Evolutionary conservation across 1,140 invertebrate genomes (phyloP), one percentile per base, ranked within the genome.

Genomic region (Caenorhabditis remanei): DNA sequence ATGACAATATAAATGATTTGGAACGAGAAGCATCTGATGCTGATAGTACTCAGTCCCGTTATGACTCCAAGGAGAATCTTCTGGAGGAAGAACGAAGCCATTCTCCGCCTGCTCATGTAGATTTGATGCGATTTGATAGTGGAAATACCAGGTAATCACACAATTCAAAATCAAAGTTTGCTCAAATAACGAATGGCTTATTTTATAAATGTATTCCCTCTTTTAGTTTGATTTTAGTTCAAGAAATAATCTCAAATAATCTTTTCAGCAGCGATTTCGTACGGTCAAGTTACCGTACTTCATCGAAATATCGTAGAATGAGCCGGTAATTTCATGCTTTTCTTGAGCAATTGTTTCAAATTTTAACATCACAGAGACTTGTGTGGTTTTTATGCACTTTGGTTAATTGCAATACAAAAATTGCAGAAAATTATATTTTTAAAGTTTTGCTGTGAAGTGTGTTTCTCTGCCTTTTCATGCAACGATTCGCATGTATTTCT

Each of bases 11-110:
- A 13, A 58, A 84, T 43, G 83, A 84, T 61, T 41, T 84, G 83
- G 83, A 84, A 46, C 61, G 83, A 41, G 79, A 56, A 8, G 87
- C 87, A 9, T 88, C 87, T 40, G 87, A 88, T 46, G 87, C 87
- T 13, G 87, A 88, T 79, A 88, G 87, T 48, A 88, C 85, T 4
- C 53, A 88, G 24, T 88, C 87, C 14, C 75, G 79, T 21, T 83
- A 75, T n/a, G 87, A 83, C 24, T 84, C 75, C 19, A 83, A 61
- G 32, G 87, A 88, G 21, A 88, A 88, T 75, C 79, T 88, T 21
- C 79, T 88, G 7, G 87, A 88, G 32, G 71, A 79, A 24, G 71
- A 79, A 50, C 16, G 46, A 50, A 79, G 71, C 24, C 13, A 40
- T 50, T 79, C 71, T 32, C 71, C 71, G 24, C 71, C 71, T 21